Base-by-base conservation (phyloP, 1,140 invertebrate species). In the Lanistes nyassanus region DNA sequence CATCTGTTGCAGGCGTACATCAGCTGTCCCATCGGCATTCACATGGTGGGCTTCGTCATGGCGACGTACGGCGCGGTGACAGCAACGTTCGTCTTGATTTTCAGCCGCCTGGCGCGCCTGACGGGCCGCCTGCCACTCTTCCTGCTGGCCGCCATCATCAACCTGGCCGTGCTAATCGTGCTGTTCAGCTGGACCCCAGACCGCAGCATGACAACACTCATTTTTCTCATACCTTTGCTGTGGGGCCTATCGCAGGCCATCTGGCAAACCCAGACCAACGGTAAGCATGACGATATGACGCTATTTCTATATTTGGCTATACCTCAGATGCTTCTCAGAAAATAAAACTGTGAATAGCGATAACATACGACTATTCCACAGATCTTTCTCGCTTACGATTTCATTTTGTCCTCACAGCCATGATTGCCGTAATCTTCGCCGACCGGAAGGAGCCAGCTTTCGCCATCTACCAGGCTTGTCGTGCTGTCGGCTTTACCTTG, bases 221-320 rank as follows among this genome's bases (percentile, higher is more conserved):
- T 98, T 91, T 98, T 95, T 89, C 92, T 95, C 36, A 93, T 98
- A 53, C 95, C 95, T 0, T 95, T 94, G 0, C 89, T 98, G 0
- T 98, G 97, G 97, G 97, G 97, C 39, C 93, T 97, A 42, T 94
- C 95, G 0, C 97, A 98, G 85, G 96, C 96, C 4, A 95, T 98
- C 0, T 98, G 97, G 96, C 96, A 98, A 87, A 98, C 97, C 0
- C 97, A 98, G 91, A 94, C 98, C 51, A 98, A 98, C 85, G 95
- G 96, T 95, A 90, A 92, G 92, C 55, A 11, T n/a, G 0, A n/a
- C 23, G 39, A 13, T 1, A 2, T 9, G 21, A 26, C n/a, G 58
- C 6, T 26, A 26, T 26, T 64, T 23, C 13, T 64, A 29, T 64
- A 64, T 64, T 19, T 11, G 36, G 6, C 36, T 0, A 23, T 21